Evolutionary conservation across 2,888 invertebrate species (phyloP).

Genomic region (Sarcophaga carnaria): DNA sequence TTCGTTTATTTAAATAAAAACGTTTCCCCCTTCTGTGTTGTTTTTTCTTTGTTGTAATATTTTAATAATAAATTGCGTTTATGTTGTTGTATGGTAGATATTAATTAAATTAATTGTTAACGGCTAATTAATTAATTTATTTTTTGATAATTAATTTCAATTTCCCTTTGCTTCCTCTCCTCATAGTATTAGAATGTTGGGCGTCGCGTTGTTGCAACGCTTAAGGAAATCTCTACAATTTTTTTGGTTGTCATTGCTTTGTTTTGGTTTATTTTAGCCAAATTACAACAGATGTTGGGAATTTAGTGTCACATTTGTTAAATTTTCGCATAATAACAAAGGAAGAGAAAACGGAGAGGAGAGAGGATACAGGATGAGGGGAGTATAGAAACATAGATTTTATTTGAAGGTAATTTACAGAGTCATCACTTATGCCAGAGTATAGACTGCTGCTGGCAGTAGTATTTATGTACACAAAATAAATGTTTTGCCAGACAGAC

Average conservation of each 20-base stretch:
- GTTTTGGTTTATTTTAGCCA: slow-evolving; percentile 7
- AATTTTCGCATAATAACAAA: too few species aligned
- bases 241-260: too few species aligned
- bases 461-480: not conserved
- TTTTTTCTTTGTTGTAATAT: not conserved
- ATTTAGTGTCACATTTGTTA: slow-evolving; percentile 43
- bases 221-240: too few species aligned
- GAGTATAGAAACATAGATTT: too few species aligned
- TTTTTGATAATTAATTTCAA: not conserved
- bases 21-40: not conserved
- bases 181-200: too few species aligned
- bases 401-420: not conserved
- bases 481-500: slow-evolving; percentile 46
- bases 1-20: not conserved
- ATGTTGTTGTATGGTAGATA: too few species aligned
- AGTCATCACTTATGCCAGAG: too few species aligned
- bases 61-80: slow-evolving; percentile 42
- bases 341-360: not conserved
- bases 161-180: not conserved
- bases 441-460: too few species aligned
- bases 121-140: slow-evolving; percentile 66
- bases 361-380: not conserved
- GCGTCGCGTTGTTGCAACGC: too few species aligned
- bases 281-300: slow-evolving; percentile 55
- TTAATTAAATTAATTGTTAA: slow-evolving; percentile 60